Evolutionary conservation across 1,140 invertebrate species (phyloP).

Genomic region (Metaphire vulgaris): DNA sequence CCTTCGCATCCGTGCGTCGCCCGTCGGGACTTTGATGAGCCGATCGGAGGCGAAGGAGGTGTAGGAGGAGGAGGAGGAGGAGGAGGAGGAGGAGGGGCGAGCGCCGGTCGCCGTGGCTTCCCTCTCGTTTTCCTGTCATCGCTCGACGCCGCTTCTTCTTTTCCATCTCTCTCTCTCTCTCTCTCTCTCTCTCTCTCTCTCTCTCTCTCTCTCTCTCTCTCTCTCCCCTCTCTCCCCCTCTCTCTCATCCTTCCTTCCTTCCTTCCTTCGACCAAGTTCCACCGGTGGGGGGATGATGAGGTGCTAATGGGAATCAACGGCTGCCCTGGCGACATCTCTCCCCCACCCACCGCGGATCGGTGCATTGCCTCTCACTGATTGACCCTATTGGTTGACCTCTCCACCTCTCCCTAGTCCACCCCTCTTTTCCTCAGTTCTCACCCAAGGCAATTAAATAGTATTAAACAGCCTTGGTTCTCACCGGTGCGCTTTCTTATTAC

Average conservation of each 20-base stretch:
- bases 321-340: too few relatives aligned
- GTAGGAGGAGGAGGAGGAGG: too few relatives aligned
- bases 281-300: neutral
- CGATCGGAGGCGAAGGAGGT: neutral
- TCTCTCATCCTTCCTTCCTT: neutral
- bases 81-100: too few relatives aligned
- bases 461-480: too few relatives aligned
- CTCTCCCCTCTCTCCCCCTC: too few relatives aligned
- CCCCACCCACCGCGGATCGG: too few relatives aligned
- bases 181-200: neutral
- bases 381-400: neutral
- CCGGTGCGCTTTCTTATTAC: too few relatives aligned
- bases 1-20: neutral
- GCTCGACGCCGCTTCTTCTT: neutral
- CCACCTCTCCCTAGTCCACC: neutral
- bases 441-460: too few relatives aligned
- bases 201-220: neutral
- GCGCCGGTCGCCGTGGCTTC: too few relatives aligned
- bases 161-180: neutral
- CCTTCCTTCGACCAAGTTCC: neutral
- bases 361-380: neutral
- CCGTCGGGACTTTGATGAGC: neutral
- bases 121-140: too few relatives aligned
- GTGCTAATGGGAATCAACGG: neutral
- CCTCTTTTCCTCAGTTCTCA: neutral